phyloP scores from a whole-genome alignment of 2,113 vertebrate species.

The Cyrtonyx montezumae region DNA sequence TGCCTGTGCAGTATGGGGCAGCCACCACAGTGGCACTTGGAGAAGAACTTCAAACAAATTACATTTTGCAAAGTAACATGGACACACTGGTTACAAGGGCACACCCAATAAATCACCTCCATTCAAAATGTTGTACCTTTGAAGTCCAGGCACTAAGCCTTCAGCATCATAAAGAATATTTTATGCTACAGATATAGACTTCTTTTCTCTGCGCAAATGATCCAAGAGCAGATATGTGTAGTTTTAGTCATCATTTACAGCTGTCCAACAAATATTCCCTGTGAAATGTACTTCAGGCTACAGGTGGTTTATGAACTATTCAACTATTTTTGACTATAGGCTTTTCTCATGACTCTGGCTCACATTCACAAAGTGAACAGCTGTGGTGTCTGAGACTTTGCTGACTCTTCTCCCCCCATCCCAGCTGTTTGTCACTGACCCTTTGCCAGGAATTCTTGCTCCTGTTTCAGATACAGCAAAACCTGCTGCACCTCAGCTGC shows the following conservation, averaged over 20 bases:
- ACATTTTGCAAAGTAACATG: background rate
- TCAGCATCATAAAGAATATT: background rate
- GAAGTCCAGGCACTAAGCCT: background rate
- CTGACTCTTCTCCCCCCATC: conserved; percentile 28
- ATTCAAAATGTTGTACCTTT: background rate
- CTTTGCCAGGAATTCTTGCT: conserved; percentile 69
- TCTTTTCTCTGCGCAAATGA: background rate
- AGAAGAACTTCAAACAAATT: background rate
- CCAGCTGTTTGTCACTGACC: conserved; percentile 66
- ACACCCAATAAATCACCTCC: background rate
- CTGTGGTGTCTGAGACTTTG: conserved; percentile 46
- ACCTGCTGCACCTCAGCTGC: conserved; percentile 68
- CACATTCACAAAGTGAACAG: conserved; percentile 47
- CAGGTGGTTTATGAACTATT: conserved; percentile 52
- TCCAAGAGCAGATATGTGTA: background rate
- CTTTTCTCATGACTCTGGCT: background rate
- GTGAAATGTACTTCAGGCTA: conserved; percentile 30
- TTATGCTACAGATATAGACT: background rate
- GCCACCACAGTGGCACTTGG: background rate
- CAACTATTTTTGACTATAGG: conserved; percentile 12
- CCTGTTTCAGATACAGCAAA: conserved; percentile 62
- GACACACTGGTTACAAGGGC: background rate
- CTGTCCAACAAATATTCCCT: conserved; percentile 28
- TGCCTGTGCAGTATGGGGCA: background rate
- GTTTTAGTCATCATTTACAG: conserved; percentile 12